Evolutionary conservation across 2,888 invertebrate species (phyloP), one percentile per base, ranked within the genome.

Genomic region (Anoplius nigerrimus): DNA sequence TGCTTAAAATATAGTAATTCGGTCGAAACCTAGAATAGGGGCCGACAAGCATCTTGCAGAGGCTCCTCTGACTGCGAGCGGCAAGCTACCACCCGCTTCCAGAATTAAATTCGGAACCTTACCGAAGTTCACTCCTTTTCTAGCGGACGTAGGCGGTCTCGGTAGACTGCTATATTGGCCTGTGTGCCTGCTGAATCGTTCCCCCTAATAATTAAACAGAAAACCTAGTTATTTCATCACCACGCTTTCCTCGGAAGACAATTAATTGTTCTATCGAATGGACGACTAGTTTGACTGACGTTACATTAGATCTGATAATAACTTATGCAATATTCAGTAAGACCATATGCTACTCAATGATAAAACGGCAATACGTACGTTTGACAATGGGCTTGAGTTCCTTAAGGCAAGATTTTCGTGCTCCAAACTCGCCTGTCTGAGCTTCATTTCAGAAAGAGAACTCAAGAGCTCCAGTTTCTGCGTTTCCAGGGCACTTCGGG

Each of bases 391-490:
- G 77, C 86, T 89, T 22, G 79, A 68, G 45, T 66, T 85, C 62
- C 94, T 92, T 60, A 97, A 91, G 82, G 97, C 95, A 61, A 94
- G 86, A 82, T 97, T 95, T 78, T 98, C 98, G 66, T 96, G 92
- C 87, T 98, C 98, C 59, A 97, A 91, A 43, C 95, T 93, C 4
- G 95, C 94, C 75, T 95, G 93, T 77, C 95, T 94, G 71, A 98
- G 90, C 84, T 98, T 96, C 79, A 98, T 92, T 87, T 97, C 97
- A 71, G 98, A 97, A 78, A 99, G 92, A 80, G 98, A 97, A 48
- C 97, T 96, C 90, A 98, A 92, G 75, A 99, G 90, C 89, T 98
- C 98, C 82, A 98, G 90, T 89, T 98, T 98, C 89, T 98, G 97
- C 0, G 97, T 97, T 90, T 98, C 98, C 72, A 98, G 89, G 2